These are phyloP conservation scores for Redunca redunca DNA, from an alignment of 2,113 vertebrate genomes.

Conservation along the genomic window DNA sequence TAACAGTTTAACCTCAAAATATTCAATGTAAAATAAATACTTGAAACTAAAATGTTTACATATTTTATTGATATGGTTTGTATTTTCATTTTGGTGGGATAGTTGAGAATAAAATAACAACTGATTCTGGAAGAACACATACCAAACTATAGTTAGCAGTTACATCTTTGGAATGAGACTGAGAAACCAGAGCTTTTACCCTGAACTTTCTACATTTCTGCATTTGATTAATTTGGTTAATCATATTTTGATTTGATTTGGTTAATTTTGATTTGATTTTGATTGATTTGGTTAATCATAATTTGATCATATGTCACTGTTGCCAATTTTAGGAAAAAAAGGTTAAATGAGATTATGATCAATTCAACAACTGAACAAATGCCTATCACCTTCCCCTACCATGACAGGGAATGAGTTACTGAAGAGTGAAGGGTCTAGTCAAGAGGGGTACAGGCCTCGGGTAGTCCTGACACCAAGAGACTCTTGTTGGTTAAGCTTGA, in stretches of 20 bases:
- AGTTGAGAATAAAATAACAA: conserved; percentile 8
- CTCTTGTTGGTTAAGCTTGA: neutral
- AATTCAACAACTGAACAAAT: conserved; percentile 28
- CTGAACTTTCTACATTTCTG: neutral
- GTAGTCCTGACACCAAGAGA: neutral
- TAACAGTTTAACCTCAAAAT: conserved; percentile 9
- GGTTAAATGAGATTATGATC: neutral
- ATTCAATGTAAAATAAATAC: conserved; percentile 19
- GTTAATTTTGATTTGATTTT: too few species aligned
- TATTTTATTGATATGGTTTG: conserved; percentile 5
- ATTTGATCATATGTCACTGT: neutral
- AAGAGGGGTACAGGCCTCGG: neutral
- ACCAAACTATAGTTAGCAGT: neutral
- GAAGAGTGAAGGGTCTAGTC: neutral
- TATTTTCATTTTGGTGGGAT: conserved; percentile 18
- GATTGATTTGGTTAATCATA: too few species aligned
- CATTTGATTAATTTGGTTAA: neutral
- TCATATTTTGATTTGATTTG: too few species aligned
- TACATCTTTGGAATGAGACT: neutral
- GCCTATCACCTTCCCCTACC: neutral
- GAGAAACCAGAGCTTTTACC: neutral
- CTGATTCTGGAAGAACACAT: neutral
- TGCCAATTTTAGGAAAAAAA: neutral
- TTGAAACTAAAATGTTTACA: conserved; percentile 24
- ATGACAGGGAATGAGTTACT: neutral